Conservation (phyloP, 2,888 invertebrate genomes). For the Athalia circularis region DNA sequence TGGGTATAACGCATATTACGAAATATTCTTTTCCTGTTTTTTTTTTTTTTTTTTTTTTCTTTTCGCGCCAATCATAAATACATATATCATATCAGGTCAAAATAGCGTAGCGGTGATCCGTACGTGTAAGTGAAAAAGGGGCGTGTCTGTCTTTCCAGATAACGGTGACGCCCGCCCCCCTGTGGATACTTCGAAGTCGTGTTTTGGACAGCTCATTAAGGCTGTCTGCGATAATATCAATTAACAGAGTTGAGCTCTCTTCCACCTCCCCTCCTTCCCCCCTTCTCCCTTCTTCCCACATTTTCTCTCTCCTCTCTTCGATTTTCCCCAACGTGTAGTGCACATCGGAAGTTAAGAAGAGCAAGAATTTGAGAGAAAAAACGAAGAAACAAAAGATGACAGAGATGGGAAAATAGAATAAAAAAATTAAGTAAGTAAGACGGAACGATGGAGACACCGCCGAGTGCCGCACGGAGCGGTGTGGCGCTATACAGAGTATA, state of each 20-base stretch:
- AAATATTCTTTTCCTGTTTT: too few relatives aligned
- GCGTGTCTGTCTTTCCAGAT: constrained; percentile 38
- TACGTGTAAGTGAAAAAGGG: constrained; percentile 11
- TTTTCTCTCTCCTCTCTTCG: too few relatives aligned
- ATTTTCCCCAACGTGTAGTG: neutral
- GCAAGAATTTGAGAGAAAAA: neutral
- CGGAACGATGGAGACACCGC: too few relatives aligned
- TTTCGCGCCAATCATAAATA: neutral
- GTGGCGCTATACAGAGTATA: too few relatives aligned
- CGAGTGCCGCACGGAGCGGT: too few relatives aligned
- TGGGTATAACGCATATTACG: too few relatives aligned
- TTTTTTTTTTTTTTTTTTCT: too few relatives aligned
- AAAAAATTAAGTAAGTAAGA: neutral
- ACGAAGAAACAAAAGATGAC: too few relatives aligned
- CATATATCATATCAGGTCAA: neutral
- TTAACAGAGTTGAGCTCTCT: constrained; percentile 13
- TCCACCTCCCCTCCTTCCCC: too few relatives aligned
- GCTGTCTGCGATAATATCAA: constrained; percentile 42
- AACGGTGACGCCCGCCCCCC: constrained; percentile 43
- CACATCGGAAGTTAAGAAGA: neutral
- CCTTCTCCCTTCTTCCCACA: too few relatives aligned
- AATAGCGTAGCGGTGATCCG: neutral
- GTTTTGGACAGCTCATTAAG: constrained; percentile 40
- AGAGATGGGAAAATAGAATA: neutral
- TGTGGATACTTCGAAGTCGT: constrained; percentile 39